phyloP scores from a whole-genome alignment of 2,888 invertebrate species.

The Eupelmus urozonus region DNA sequence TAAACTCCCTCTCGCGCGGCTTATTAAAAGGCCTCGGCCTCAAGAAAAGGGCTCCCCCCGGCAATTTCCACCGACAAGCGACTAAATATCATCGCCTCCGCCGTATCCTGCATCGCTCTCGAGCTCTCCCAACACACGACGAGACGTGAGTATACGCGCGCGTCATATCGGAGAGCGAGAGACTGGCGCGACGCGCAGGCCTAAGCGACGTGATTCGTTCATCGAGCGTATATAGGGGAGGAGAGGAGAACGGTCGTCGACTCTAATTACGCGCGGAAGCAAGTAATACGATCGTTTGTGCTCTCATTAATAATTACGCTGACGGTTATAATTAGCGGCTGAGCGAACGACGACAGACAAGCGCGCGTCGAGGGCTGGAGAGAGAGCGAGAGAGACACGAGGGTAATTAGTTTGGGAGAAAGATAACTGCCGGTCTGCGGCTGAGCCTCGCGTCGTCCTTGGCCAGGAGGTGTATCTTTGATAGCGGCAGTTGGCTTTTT shows the following conservation, averaged over 20 bases:
- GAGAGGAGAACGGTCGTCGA: constrained; percentile 18
- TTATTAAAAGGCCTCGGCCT: background rate
- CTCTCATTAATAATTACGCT: constrained; percentile 59
- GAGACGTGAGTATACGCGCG: background rate
- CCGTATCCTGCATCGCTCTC: no score
- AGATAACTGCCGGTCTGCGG: constrained; percentile 11
- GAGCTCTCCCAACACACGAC: no score
- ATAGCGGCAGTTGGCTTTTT: background rate
- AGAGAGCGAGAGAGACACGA: background rate
- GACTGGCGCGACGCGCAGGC: no score
- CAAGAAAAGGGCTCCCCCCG: background rate
- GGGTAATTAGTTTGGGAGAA: constrained; percentile 19
- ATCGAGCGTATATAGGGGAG: background rate
- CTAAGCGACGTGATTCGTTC: no score
- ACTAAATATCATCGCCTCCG: no score
- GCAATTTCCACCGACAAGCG: no score
- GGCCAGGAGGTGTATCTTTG: background rate
- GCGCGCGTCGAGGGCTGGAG: background rate
- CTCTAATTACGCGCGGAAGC: constrained; percentile 56
- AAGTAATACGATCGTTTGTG: constrained; percentile 58
- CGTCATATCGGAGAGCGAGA: no score
- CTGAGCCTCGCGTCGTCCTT: no score
- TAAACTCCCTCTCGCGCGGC: background rate
- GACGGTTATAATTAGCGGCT: constrained; percentile 58
- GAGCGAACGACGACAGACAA: background rate